Conservation (phyloP, 1,140 invertebrate species). For the Arion vulgaris region DNA sequence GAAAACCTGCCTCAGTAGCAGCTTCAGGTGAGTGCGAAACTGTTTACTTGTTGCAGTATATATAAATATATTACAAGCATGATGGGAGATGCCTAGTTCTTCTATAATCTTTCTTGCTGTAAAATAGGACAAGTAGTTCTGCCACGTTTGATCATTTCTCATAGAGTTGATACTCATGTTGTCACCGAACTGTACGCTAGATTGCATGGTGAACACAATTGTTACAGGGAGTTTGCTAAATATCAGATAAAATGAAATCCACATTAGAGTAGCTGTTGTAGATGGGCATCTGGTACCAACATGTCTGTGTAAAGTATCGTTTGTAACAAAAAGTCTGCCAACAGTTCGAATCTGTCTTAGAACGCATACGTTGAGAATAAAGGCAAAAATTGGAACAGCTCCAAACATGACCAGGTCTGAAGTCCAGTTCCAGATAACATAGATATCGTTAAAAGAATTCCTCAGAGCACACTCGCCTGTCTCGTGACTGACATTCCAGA, state of each 20-base stretch:
- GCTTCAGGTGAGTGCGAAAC: conserved; percentile 53
- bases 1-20: conserved; percentile 16
- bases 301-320: conserved; percentile 19
- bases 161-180: conserved; percentile 42
- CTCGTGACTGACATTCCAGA: conserved; percentile 50
- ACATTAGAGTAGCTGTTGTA: conserved; percentile 52
- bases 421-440: conserved; percentile 54
- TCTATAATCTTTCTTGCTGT: conserved; percentile 53
- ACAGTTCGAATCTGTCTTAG: conserved; percentile 50
- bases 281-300: conserved; percentile 32
- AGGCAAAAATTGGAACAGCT: conserved; percentile 44
- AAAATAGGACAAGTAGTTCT: conserved; percentile 52
- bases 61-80: conserved; percentile 64
- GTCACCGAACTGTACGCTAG: conserved; percentile 38
- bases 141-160: conserved; percentile 48
- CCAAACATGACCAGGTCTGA: conserved; percentile 58
- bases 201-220: conserved; percentile 56
- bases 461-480: conserved; percentile 40
- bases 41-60: conserved; percentile 59
- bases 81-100: conserved; percentile 61
- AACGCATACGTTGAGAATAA: conserved; percentile 59
- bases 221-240: conserved; percentile 62
- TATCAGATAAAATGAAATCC: conserved; percentile 63
- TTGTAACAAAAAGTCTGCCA: conserved; percentile 36
- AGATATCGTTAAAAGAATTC: conserved; percentile 35